Conservation (phyloP, 2,113 vertebrate genomes). For the Atlantisia rogersi region DNA sequence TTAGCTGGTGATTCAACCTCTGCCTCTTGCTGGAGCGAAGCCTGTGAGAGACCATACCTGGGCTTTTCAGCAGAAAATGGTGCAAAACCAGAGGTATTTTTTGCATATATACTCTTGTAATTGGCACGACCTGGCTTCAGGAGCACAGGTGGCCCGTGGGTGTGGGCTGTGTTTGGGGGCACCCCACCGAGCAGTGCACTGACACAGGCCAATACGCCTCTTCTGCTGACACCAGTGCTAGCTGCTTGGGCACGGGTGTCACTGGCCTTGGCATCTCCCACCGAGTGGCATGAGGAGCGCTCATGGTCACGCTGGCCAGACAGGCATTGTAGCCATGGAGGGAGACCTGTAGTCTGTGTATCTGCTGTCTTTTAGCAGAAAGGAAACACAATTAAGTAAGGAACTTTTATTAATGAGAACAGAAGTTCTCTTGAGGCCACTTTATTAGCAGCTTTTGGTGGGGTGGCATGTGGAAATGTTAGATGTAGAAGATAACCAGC, state of each 20-base stretch:
- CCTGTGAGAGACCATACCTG: not conserved
- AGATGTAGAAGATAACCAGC: conserved; percentile 5
- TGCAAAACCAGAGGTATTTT: not conserved
- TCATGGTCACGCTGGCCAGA: not conserved
- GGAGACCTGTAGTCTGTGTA: not conserved
- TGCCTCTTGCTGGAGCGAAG: not conserved
- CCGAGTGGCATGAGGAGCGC: not conserved
- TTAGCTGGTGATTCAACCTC: not conserved
- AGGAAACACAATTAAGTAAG: not conserved
- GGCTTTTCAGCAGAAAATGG: not conserved
- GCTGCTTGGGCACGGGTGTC: not conserved
- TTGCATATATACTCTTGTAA: not conserved
- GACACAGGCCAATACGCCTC: accelerated
- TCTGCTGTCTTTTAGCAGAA: not conserved
- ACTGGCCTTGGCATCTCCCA: not conserved
- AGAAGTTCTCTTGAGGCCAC: not conserved
- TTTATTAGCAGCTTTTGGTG: not conserved
- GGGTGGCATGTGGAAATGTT: not conserved
- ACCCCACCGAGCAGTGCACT: accelerated
- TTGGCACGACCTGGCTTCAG: not conserved
- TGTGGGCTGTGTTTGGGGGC: no score
- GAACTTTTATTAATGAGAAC: not conserved
- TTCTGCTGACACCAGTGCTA: not conserved
- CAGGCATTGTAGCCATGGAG: not conserved
- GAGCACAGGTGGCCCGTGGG: not conserved